A percentile compares a stretch with the other conserved stretches of the same genome.
These are phyloP conservation scores for Leucophora obtusa DNA, from an alignment of 2,888 invertebrate genomes.

Conservation along the genomic window DNA sequence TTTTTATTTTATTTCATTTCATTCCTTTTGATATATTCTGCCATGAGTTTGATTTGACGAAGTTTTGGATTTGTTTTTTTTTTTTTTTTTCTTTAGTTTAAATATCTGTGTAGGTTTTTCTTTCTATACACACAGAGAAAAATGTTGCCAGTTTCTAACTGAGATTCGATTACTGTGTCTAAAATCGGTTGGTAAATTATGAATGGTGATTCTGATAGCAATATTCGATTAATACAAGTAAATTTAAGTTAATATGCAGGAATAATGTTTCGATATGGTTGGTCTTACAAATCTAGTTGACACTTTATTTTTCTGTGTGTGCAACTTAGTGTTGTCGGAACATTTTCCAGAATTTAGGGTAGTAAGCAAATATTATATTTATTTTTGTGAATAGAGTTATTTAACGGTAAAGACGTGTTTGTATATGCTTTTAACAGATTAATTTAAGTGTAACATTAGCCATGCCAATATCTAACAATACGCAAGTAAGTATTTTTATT, in stretches of 20 bases:
- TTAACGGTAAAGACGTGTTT: neutral
- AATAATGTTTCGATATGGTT: no score
- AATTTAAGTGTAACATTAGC: neutral
- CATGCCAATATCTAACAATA: neutral
- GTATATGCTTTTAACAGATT: neutral
- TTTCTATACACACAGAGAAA: no score
- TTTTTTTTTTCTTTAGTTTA: neutral
- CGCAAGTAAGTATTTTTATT: neutral
- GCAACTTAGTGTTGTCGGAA: neutral
- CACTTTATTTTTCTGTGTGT: no score
- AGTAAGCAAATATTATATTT: neutral
- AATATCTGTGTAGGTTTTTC: neutral
- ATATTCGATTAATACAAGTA: no score
- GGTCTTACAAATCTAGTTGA: no score
- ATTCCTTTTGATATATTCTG: neutral
- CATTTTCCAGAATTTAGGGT: neutral
- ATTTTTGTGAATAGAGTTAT: conserved; percentile 6
- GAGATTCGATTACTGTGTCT: no score
- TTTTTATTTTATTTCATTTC: neutral
- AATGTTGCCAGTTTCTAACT: no score
- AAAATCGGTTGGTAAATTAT: no score
- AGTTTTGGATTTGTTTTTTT: neutral
- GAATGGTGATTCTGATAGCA: no score
- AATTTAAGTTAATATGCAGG: no score
- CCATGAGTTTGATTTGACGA: neutral